phyloP scores from a whole-genome alignment of 2,888 invertebrate species.

The Malthinus seriepunctatus region DNA sequence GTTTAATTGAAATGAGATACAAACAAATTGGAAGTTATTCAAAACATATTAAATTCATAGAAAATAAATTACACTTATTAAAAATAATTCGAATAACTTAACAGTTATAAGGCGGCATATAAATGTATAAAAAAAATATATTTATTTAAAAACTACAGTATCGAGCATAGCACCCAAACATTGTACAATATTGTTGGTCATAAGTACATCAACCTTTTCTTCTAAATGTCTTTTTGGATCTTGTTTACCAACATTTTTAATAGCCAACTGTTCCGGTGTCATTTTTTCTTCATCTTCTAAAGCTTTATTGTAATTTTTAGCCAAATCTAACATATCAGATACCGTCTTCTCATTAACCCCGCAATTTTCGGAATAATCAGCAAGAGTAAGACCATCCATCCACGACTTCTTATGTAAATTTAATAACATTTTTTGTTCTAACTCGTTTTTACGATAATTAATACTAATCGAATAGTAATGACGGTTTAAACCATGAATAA shows the following conservation, averaged over 20 bases:
- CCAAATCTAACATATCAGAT: conserved; percentile 94
- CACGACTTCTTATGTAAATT: conserved; percentile 99
- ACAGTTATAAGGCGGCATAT: conserved; percentile 5
- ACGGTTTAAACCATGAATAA: conserved; percentile 97
- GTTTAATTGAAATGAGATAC: no score
- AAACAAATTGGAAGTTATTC: no score
- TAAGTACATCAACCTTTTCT: conserved; percentile 95
- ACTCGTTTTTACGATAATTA: conserved; percentile 97
- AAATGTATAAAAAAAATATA: conserved; percentile 44
- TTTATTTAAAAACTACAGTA: conserved; percentile 83
- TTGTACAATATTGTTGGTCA: conserved; percentile 98
- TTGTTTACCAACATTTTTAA: conserved; percentile 98
- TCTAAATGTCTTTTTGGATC: conserved; percentile 99
- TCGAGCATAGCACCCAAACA: conserved; percentile 97
- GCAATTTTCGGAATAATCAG: conserved; percentile 92
- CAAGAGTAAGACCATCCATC: conserved; percentile 93
- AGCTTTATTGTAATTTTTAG: conserved; percentile 90
- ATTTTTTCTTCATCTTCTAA: conserved; percentile 99
- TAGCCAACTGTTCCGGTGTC: conserved; percentile 98
- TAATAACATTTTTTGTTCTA: conserved; percentile 98
- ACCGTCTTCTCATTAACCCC: conserved; percentile 92
- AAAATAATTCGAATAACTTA: neutral
- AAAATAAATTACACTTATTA: conserved; percentile 9
- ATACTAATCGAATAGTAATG: conserved; percentile 99
- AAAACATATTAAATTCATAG: no score